phyloP scores from a whole-genome alignment of 2,113 vertebrate genomes.

The Ictalurus punctatus region DNA sequence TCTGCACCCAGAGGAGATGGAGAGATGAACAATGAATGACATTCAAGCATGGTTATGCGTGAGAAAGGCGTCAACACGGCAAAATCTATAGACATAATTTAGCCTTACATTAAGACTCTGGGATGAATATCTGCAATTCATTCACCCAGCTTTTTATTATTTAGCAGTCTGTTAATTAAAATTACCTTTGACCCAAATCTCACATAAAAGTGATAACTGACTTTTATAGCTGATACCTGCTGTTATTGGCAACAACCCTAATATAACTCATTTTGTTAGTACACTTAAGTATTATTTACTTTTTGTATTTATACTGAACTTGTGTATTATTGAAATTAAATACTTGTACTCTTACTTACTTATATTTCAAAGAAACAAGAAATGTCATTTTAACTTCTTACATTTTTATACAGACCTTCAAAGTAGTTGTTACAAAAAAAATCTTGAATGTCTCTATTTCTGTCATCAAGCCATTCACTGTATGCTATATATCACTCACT shows the following conservation, averaged over 20 bases:
- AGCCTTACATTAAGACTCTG: background rate
- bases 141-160: background rate
- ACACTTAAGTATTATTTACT: background rate
- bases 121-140: background rate
- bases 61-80: slow-evolving; percentile 40
- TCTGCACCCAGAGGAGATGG: slow-evolving; percentile 34
- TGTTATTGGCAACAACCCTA: background rate
- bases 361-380: too few relatives aligned
- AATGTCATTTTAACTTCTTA: too few relatives aligned
- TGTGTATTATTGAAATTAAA: too few relatives aligned
- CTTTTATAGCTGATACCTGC: background rate
- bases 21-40: slow-evolving; percentile 49
- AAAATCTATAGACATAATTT: slow-evolving; percentile 7
- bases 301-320: background rate
- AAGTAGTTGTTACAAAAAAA: too few relatives aligned
- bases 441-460: too few relatives aligned
- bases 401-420: too few relatives aligned
- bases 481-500: background rate
- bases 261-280: background rate
- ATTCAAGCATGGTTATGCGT: slow-evolving; percentile 44
- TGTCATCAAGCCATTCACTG: background rate
- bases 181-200: background rate
- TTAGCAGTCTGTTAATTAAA: background rate
- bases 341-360: too few relatives aligned
- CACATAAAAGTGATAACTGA: background rate